Percentiles rank a stretch among this genome's conserved stretches.
These are phyloP conservation scores for Pteropus rufus DNA, from an alignment of 2,797 vertebrate genomes.

Conservation along the genomic window DNA sequence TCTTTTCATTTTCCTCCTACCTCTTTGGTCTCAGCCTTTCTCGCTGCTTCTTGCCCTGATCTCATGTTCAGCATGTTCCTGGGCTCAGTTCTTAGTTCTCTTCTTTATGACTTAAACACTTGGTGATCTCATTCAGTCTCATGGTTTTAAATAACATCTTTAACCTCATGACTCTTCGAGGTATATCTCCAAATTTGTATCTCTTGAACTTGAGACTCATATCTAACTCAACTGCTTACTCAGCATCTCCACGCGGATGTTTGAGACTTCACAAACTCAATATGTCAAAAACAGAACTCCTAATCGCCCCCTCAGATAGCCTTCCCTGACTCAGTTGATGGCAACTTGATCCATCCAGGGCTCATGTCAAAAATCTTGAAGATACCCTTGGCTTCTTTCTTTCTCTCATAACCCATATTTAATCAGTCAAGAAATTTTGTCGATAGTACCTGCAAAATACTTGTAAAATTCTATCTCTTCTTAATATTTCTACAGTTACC, in stretches of 20 bases:
- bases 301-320: neutral
- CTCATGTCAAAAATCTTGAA: neutral
- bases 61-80: neutral
- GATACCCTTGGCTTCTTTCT: neutral
- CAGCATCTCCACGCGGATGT: neutral
- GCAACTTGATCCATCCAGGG: neutral
- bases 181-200: neutral
- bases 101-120: neutral
- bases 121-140: neutral
- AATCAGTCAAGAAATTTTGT: neutral
- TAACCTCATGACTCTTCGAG: neutral
- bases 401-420: neutral
- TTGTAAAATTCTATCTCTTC: neutral
- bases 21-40: neutral
- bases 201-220: neutral
- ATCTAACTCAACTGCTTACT: neutral
- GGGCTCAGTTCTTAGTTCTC: neutral
- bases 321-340: neutral
- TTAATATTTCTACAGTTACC: neutral
- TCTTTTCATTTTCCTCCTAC: neutral
- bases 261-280: neutral
- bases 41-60: neutral
- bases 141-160: neutral
- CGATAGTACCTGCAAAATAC: neutral
- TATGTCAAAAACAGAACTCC: neutral